Base-by-base conservation (phyloP, 53 echinoderm and acorn worm species). In the Zoroaster sp. region DNA sequence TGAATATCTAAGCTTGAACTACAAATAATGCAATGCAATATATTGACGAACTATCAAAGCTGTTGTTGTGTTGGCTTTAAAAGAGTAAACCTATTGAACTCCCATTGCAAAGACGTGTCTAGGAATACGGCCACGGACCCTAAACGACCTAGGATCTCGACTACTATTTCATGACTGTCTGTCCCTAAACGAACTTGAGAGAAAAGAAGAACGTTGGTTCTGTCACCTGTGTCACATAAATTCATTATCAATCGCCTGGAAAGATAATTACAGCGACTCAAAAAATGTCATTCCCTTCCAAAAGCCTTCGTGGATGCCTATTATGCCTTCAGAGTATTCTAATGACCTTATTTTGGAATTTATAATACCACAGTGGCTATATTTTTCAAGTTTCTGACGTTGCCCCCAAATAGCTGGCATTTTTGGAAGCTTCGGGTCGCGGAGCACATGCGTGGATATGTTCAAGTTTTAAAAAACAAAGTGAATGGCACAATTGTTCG, bases 191-290 rank as follows among this genome's bases (percentile, higher is more conserved):
- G 79, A 79, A 79, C 79, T 79, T 55, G n/a, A 23, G 38, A 76
- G 35, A 51, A 76, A 31, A 17, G 5, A 2, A 4, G 20, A 70
- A 37, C 74, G 15, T 75, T 13, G 2, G 46, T 28, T 37, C 41
- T 54, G 33, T 81, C 81, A 81, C 14, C 66, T 54, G 67, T 41
- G 28, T 4, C 41, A 9, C 66, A 81, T 81, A 81, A 81, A 81
- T 81, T 81, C 67, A 81, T 81, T 81, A 66, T 17, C n/a, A 42
- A n/a, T 81, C 81, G 41, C 30, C 81, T 81, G 81, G 40, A 30
- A 66, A 81, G 42, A 66, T 66, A 67, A 81, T 81, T 81, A 81
- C 68, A 66, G 18, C 59, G 47, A 45, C 46, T 75, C 34, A 15
- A 75, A 42, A 78, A 34, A 21, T 35, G 63, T 11, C 52, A 40